phyloP scores from a whole-genome alignment of 2,888 invertebrate species.

The Drosophila monieri region DNA sequence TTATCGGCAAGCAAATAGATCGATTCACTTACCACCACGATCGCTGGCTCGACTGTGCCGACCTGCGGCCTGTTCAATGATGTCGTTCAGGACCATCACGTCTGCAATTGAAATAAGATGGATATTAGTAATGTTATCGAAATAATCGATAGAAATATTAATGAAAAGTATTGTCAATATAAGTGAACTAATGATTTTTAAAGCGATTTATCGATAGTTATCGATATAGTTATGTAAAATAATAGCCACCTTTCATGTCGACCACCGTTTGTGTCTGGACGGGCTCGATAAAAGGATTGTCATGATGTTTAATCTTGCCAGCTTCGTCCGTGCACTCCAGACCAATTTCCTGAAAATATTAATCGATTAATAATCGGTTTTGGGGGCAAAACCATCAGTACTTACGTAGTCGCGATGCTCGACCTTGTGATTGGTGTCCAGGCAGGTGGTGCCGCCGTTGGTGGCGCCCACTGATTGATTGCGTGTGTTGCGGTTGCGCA shows the following conservation, averaged over 20 bases:
- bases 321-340: conserved; percentile 91
- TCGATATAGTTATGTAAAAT: not conserved
- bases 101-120: conserved; percentile 85
- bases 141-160: conserved; percentile 42
- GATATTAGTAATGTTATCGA: conserved; percentile 78
- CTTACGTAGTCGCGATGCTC: conserved; percentile 90
- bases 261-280: conserved; percentile 94
- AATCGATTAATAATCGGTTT: not conserved
- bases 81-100: conserved; percentile 98
- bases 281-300: conserved; percentile 96
- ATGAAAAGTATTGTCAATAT: too few relatives aligned
- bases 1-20: conserved; percentile 26
- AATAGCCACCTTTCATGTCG: conserved; percentile 93
- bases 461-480: conserved; percentile 88
- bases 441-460: conserved; percentile 85
- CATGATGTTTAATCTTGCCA: conserved; percentile 92
- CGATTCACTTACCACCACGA: conserved; percentile 91
- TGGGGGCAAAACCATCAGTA: not conserved
- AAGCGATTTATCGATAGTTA: not conserved
- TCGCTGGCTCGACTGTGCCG: conserved; percentile 94
- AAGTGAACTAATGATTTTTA: too few relatives aligned
- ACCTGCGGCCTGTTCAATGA: conserved; percentile 97
- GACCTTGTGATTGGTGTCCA: conserved; percentile 87
- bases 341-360: conserved; percentile 88
- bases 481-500: conserved; percentile 90